These are phyloP conservation scores for Taurulus bubalis DNA, from an alignment of 2,113 vertebrate genomes.

Conservation along the genomic window DNA sequence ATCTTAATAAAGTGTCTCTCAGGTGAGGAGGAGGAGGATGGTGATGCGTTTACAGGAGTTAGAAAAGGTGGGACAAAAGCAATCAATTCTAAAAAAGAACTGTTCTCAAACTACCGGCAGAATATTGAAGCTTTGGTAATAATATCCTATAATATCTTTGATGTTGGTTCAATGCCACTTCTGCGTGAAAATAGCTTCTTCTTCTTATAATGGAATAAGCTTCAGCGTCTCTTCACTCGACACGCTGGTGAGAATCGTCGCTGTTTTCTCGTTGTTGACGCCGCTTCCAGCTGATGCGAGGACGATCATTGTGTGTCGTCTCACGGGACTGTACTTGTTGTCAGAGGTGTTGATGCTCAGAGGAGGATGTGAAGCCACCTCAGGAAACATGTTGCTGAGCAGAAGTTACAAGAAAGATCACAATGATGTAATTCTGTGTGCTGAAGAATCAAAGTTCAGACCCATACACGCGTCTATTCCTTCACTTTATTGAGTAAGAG, in stretches of 20 bases:
- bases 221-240: not conserved
- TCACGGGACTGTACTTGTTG: not conserved
- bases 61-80: not conserved
- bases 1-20: constrained; percentile 1
- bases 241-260: not conserved
- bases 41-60: not conserved
- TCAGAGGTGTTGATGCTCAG: not conserved
- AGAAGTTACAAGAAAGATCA: no score
- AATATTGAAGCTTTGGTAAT: not conserved
- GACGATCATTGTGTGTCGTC: constrained; percentile 6
- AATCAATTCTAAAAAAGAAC: not conserved
- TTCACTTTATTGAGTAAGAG: no score
- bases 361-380: no score
- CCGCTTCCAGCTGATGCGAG: not conserved
- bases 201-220: not conserved
- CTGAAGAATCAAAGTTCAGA: no score
- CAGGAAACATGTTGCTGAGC: no score
- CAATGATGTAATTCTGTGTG: no score
- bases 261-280: no score
- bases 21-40: not conserved
- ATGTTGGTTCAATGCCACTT: not conserved
- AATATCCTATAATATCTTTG: not conserved
- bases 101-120: not conserved
- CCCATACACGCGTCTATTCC: no score
- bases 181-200: not conserved